A percentile compares a stretch with the other conserved stretches of the same genome.
Conservation (phyloP, 2,797 vertebrate genomes). For the Sebastes nivosus region DNA sequence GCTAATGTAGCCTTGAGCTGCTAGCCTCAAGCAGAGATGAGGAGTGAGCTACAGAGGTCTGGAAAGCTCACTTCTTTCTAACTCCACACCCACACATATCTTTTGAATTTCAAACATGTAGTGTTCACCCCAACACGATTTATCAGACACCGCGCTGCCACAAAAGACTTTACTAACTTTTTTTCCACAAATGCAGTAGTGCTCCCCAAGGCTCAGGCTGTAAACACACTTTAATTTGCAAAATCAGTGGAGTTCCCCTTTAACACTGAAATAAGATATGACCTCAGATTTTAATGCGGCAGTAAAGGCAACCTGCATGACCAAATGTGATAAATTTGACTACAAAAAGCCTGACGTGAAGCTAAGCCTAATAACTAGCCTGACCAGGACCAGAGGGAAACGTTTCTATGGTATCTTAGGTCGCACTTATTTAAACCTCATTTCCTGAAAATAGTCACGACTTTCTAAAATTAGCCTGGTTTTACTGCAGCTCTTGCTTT, state of each 20-base stretch:
- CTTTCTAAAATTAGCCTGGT: not conserved
- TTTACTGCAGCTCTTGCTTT: not conserved
- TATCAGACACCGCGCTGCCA: not conserved
- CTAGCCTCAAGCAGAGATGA: not conserved
- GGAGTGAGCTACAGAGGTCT: not conserved
- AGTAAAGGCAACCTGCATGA: not conserved
- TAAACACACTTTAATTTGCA: constrained; percentile 9
- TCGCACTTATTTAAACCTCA: not conserved
- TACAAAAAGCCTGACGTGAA: not conserved
- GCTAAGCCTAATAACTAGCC: not conserved
- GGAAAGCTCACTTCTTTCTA: not conserved
- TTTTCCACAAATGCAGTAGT: not conserved
- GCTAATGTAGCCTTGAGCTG: not conserved
- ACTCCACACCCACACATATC: not conserved
- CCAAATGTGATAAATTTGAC: not conserved
- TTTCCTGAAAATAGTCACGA: not conserved
- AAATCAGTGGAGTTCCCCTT: not conserved
- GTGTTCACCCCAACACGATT: not conserved
- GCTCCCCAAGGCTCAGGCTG: not conserved
- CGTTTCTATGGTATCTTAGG: not conserved
- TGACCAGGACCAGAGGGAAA: not conserved
- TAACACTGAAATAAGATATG: not conserved
- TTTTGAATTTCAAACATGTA: not conserved
- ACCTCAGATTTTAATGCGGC: not conserved
- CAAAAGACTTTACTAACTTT: not conserved